phyloP scores from a whole-genome alignment of 2,113 vertebrate genomes.

The Onychorhynchus coronatus region DNA sequence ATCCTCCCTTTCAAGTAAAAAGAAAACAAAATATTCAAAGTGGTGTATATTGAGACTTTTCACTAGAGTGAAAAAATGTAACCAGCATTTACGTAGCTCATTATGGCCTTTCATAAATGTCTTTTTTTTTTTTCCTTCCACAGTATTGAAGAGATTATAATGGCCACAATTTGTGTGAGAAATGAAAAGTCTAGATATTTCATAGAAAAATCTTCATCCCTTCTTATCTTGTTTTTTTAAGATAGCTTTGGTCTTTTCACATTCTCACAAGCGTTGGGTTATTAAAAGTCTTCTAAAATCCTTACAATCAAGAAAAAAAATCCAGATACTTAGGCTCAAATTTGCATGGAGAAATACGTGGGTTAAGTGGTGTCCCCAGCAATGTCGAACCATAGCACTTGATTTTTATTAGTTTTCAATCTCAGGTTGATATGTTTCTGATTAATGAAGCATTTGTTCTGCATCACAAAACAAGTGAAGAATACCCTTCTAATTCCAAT shows the following conservation, averaged over 20 bases:
- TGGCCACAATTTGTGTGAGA: neutral
- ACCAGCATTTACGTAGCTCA: neutral
- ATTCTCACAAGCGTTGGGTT: neutral
- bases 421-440: slow-evolving; percentile 48
- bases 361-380: neutral
- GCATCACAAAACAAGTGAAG: slow-evolving; percentile 63
- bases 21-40: neutral
- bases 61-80: neutral
- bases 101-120: neutral
- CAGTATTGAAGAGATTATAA: neutral
- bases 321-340: neutral
- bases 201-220: neutral
- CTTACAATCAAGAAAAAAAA: neutral
- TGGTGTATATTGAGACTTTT: neutral
- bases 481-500: slow-evolving; percentile 58
- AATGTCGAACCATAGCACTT: slow-evolving; percentile 15
- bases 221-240: neutral
- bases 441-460: slow-evolving; percentile 73
- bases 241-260: neutral
- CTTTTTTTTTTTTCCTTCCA: neutral
- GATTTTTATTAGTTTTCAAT: slow-evolving; percentile 44
- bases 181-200: neutral
- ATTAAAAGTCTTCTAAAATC: neutral
- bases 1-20: neutral
- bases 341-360: neutral